These are phyloP conservation scores for Falco concolor DNA, from an alignment of 2,797 vertebrate species.

Conservation along the genomic window DNA sequence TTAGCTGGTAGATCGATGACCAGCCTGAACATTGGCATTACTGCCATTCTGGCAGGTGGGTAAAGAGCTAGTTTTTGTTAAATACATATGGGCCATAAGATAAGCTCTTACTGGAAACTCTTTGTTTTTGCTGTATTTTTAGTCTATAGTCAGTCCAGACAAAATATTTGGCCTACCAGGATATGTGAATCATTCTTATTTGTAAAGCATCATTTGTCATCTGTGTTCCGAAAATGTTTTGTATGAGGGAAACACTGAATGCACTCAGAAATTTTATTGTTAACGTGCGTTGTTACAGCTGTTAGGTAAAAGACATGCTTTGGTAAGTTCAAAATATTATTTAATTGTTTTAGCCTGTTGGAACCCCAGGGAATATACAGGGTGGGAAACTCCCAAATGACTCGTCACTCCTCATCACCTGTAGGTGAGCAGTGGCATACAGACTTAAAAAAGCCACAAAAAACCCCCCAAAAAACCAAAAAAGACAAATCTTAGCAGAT, in stretches of 20 bases:
- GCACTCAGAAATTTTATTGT: slow-evolving; percentile 34
- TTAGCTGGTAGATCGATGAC: neutral
- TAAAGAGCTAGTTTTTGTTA: neutral
- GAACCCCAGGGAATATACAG: slow-evolving; percentile 50
- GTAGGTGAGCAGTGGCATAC: neutral
- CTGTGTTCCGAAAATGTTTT: slow-evolving; percentile 43
- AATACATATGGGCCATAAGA: neutral
- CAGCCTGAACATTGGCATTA: neutral
- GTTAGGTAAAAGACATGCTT: slow-evolving; percentile 32
- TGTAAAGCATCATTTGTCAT: slow-evolving; percentile 49
- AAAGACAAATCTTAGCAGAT: slow-evolving; percentile 6
- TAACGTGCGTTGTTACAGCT: slow-evolving; percentile 60
- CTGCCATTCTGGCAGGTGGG: neutral
- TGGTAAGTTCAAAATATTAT: slow-evolving; percentile 64
- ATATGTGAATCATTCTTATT: slow-evolving; percentile 61
- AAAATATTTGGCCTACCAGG: slow-evolving; percentile 69
- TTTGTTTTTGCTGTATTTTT: slow-evolving; percentile 48
- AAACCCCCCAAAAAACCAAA: neutral
- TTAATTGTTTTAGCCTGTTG: slow-evolving; percentile 47
- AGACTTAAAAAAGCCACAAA: neutral
- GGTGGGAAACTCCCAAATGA: slow-evolving; percentile 43
- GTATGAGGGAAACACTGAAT: neutral
- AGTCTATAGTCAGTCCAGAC: slow-evolving; percentile 47
- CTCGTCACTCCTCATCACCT: neutral
- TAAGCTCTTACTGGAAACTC: slow-evolving; percentile 34